phyloP scores from a whole-genome alignment of 1,140 invertebrate genomes.

The Anoplolepis gracilipes region DNA sequence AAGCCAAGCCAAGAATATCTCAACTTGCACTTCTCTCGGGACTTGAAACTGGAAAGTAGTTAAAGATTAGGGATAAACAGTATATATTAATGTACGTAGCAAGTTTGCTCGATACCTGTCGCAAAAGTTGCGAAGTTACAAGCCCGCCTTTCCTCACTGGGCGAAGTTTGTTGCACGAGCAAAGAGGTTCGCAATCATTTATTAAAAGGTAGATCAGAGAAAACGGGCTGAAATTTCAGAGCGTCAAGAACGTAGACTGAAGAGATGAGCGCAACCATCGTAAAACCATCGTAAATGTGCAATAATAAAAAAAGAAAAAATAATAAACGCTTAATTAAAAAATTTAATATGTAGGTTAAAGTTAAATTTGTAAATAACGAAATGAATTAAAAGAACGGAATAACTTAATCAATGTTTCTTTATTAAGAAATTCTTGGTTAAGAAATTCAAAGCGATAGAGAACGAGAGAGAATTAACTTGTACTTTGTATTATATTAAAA shows the following conservation, averaged over 20 bases:
- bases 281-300: neutral
- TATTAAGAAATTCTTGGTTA: neutral
- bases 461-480: constrained; percentile 16
- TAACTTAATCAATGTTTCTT: constrained; percentile 20
- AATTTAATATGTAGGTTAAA: constrained; percentile 46
- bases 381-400: constrained; percentile 34
- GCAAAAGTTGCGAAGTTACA: constrained; percentile 61
- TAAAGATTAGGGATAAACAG: constrained; percentile 62
- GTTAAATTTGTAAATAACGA: constrained; percentile 48
- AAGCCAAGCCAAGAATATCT: constrained; percentile 48
- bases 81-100: constrained; percentile 61
- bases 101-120: constrained; percentile 60
- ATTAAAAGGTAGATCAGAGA: constrained; percentile 62
- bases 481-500: constrained; percentile 35
- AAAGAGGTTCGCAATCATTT: constrained; percentile 59
- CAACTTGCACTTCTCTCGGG: constrained; percentile 33
- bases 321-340: constrained; percentile 62
- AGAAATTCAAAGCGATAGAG: constrained; percentile 18
- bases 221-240: constrained; percentile 51
- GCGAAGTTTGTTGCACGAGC: constrained; percentile 50
- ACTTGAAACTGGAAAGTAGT: constrained; percentile 58
- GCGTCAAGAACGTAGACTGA: constrained; percentile 6
- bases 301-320: constrained; percentile 44
- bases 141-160: constrained; percentile 35
- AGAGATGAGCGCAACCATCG: neutral